Evolutionary conservation across 2,113 vertebrate genomes (phyloP), one percentile per base, ranked within the genome.

Genomic region (Oreochromis spilurus): DNA sequence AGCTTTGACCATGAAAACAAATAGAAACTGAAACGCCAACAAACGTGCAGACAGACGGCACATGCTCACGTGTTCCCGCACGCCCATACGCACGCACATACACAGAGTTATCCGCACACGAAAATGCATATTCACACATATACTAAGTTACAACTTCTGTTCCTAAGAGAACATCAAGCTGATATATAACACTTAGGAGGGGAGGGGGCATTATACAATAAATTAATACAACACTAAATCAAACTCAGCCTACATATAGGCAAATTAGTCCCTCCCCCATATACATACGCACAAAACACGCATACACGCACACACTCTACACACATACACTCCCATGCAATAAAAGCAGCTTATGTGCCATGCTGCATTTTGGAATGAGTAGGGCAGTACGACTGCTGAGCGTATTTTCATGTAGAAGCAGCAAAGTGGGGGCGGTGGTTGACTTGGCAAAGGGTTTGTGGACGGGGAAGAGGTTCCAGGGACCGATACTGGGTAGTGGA

Each of bases 311-410:
- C 87, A 72, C 92, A 91, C 90, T 82, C 92, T 85, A 91, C 93
- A 92, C 70, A 90, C 89, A 89, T 90, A 91, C 90, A 95, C 89
- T 88, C 92, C 93, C 95, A 95, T 96, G 94, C 96, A 96, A 93
- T 90, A 94, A 91, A 92, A 94, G 94, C 93, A 95, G 94, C 93
- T 70, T 79, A 90, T 93, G 93, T 93, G 94, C 92, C 95, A 94
- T 93, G 93, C 95, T 94, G 95, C 93, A 84, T 93, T 94, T 88
- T 93, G 92, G 90, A 93, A 93, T 94, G 91, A 92, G 91, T 81
- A 89, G 91, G 93, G 88, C 93, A 93, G 92, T 93, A 91, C 83
- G 75, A 93, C 84, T 87, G 94, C 93, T 94, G 88, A 89, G 92
- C 85, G 2, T 91, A 87, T 94, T 90, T 91, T 92, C 52, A 93